Percentiles rank a stretch among this genome's conserved stretches.
phyloP scores from a whole-genome alignment of 1,140 invertebrate species.

The Dufourea novaeangliae region DNA sequence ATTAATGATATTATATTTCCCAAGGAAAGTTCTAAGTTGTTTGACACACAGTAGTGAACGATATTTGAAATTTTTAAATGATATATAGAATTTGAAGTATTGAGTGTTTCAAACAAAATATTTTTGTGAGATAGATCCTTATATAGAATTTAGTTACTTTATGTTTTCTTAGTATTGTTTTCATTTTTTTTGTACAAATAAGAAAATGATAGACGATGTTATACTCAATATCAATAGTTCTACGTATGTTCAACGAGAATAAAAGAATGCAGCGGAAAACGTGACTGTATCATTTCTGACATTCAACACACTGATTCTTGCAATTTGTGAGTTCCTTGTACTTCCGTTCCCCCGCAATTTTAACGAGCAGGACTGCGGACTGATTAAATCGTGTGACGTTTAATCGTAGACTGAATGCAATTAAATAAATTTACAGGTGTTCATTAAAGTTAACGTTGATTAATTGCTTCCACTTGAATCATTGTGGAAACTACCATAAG shows the following conservation, averaged over 20 bases:
- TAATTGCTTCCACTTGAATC: conserved; percentile 15
- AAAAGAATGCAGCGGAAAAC: not conserved
- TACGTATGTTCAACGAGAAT: not conserved
- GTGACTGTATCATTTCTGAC: not conserved
- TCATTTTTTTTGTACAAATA: too few species aligned
- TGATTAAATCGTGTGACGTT: conserved; percentile 42
- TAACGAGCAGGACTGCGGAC: conserved; percentile 19
- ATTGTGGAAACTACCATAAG: not conserved
- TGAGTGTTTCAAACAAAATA: too few species aligned
- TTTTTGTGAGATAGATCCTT: too few species aligned
- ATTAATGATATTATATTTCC: too few species aligned
- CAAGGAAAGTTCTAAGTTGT: too few species aligned
- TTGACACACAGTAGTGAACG: too few species aligned
- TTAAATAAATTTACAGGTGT: conserved; percentile 28
- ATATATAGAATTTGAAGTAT: too few species aligned
- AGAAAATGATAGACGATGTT: too few species aligned
- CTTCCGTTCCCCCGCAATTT: conserved; percentile 30
- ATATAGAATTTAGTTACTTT: too few species aligned
- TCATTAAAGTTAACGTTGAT: conserved; percentile 25
- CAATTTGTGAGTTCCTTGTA: conserved; percentile 28
- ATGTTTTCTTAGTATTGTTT: too few species aligned
- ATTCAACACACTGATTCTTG: conserved; percentile 4
- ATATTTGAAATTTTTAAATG: too few species aligned
- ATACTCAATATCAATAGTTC: too few species aligned
- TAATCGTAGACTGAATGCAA: conserved; percentile 17